Conservation (phyloP, 2,113 vertebrate species). For the Atlantisia rogersi region DNA sequence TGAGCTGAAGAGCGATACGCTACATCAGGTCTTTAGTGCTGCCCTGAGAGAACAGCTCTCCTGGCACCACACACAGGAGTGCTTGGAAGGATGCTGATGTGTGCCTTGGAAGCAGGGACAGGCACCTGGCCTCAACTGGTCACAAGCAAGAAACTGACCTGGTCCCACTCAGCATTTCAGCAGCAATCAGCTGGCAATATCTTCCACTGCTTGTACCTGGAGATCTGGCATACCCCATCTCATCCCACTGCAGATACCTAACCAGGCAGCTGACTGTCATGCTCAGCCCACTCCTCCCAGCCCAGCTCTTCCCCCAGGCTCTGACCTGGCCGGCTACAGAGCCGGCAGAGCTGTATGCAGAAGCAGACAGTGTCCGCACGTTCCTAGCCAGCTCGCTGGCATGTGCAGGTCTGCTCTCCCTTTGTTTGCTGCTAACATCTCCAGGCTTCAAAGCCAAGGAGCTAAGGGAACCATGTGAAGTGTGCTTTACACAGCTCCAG, state of each 20-base stretch:
- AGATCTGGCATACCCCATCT: not conserved
- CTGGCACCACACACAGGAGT: fast-evolving
- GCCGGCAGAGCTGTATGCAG: no score
- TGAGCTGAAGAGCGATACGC: not conserved
- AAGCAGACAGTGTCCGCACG: not conserved
- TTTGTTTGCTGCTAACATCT: not conserved
- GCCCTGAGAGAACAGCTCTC: not conserved
- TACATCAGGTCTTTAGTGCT: not conserved
- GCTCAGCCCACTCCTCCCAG: not conserved
- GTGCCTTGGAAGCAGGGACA: not conserved
- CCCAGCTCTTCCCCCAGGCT: not conserved
- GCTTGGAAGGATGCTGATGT: fast-evolving
- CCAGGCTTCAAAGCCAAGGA: not conserved
- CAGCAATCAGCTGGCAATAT: not conserved
- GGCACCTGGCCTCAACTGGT: fast-evolving
- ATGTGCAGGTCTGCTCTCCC: not conserved
- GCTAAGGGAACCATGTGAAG: not conserved
- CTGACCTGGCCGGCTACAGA: not conserved
- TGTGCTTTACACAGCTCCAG: no score
- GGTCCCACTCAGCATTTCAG: not conserved
- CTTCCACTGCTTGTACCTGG: not conserved
- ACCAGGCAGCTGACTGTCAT: not conserved
- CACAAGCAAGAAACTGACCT: not conserved
- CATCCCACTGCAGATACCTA: not conserved
- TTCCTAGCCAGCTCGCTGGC: not conserved